Evolutionary conservation across 2,888 invertebrate genomes (phyloP).

Genomic region (Chymomyza procnemis): DNA sequence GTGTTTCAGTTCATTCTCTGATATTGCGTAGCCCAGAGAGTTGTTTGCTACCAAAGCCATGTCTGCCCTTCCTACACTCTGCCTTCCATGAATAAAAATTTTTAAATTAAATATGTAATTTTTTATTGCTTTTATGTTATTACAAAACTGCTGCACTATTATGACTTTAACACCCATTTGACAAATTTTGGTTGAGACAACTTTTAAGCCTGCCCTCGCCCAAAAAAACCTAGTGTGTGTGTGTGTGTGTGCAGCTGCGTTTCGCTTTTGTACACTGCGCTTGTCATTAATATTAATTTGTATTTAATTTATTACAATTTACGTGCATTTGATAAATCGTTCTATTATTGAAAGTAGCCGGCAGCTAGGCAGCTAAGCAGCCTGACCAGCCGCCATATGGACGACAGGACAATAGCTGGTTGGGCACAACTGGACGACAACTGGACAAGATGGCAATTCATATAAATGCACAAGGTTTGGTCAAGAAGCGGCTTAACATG

Average conservation of each 20-base stretch:
- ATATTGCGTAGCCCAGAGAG: no score
- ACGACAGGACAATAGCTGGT: background rate
- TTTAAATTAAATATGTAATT: no score
- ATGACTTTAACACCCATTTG: no score
- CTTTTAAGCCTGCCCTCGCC: no score
- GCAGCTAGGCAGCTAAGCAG: background rate
- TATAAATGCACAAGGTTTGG: background rate
- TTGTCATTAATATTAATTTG: slow-evolving; percentile 71
- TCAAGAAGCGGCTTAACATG: background rate
- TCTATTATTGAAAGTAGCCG: slow-evolving; percentile 19
- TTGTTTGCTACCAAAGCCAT: no score
- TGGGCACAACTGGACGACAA: background rate
- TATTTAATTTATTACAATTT: slow-evolving; percentile 72
- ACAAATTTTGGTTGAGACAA: no score
- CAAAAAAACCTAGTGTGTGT: background rate
- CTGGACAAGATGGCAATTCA: background rate
- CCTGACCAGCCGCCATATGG: background rate
- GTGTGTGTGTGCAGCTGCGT: slow-evolving; percentile 7
- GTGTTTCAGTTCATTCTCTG: no score
- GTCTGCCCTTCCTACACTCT: no score
- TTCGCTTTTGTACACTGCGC: slow-evolving; percentile 22
- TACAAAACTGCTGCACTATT: no score
- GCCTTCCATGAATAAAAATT: no score
- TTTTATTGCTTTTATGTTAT: no score
- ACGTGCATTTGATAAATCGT: slow-evolving; percentile 72